Percentiles rank a stretch among this genome's conserved stretches.
These are phyloP conservation scores for Scyliorhinus canicula DNA, from an alignment of 2,797 vertebrate genomes.

Conservation along the genomic window DNA sequence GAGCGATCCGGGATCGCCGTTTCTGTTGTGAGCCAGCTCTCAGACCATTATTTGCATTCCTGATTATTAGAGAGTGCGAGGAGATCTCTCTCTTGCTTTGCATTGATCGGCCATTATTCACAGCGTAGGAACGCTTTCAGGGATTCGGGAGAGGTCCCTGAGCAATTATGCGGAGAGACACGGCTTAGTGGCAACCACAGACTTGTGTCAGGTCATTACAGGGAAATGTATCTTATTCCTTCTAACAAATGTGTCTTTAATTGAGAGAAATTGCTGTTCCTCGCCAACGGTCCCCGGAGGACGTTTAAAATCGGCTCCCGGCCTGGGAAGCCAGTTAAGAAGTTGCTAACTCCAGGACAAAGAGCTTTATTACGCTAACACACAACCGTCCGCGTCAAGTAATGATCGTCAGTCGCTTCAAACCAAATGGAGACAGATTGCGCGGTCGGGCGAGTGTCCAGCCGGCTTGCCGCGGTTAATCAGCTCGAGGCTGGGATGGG, in stretches of 20 bases:
- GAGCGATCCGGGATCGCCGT: not conserved
- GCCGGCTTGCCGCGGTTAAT: not conserved
- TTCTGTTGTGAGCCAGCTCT: too few relatives aligned
- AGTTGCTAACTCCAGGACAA: not conserved
- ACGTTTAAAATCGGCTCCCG: not conserved
- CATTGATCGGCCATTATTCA: constrained; percentile 29
- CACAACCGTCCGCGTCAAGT: not conserved
- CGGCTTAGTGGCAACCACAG: not conserved
- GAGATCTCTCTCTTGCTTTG: not conserved
- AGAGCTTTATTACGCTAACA: constrained; percentile 34
- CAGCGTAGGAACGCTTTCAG: not conserved
- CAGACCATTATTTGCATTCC: not conserved
- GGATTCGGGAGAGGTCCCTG: not conserved
- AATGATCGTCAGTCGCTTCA: not conserved
- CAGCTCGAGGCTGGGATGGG: not conserved
- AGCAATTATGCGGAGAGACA: constrained; percentile 1
- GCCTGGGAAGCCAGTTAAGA: not conserved
- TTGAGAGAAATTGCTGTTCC: constrained; percentile 24
- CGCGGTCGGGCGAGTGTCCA: not conserved
- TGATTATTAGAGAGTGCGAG: not conserved
- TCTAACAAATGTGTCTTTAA: constrained; percentile 36
- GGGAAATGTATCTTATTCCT: not conserved
- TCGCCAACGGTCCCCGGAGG: not conserved
- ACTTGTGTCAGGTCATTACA: constrained; percentile 33
- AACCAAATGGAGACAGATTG: not conserved